Percentiles rank a stretch among this genome's conserved stretches.
phyloP scores from a whole-genome alignment of 2,888 invertebrate species.

The Bombylius discolor region DNA sequence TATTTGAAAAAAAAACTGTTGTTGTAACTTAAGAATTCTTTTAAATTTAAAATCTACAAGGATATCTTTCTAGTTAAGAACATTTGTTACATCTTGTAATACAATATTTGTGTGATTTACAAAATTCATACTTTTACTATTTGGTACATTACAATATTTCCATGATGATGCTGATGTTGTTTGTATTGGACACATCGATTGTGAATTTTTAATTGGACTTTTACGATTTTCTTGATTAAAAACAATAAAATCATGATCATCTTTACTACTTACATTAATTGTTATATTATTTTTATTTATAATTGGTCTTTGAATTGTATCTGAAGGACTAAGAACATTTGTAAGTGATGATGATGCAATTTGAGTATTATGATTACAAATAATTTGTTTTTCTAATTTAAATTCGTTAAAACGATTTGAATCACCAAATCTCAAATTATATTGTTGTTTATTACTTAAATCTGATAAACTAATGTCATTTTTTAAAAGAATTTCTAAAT shows the following conservation, averaged over 20 bases:
- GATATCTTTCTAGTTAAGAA: background rate
- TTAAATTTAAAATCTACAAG: too few species aligned
- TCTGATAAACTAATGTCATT: conserved; percentile 36
- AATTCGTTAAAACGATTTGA: background rate
- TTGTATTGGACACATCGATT: conserved; percentile 31
- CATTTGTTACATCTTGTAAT: conserved; percentile 25
- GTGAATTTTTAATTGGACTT: conserved; percentile 31
- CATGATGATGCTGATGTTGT: conserved; percentile 16
- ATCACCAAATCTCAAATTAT: conserved; percentile 23
- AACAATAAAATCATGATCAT: conserved; percentile 6
- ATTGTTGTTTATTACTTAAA: conserved; percentile 33
- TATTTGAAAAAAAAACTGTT: too few species aligned
- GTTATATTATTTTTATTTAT: background rate
- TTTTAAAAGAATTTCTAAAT: conserved; percentile 33
- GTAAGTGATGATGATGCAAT: background rate
- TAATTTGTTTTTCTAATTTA: background rate
- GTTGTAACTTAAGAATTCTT: too few species aligned
- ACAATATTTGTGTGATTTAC: conserved; percentile 16
- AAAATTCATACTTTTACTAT: conserved; percentile 32
- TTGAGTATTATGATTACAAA: background rate
- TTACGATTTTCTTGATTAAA: conserved; percentile 24
- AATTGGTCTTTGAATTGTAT: background rate
- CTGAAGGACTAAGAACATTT: background rate
- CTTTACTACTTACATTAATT: background rate
- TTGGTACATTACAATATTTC: conserved; percentile 27